Evolutionary conservation across 23 tunicate genomes (phyloP).

Genomic region (Botrylloides violaceus): DNA sequence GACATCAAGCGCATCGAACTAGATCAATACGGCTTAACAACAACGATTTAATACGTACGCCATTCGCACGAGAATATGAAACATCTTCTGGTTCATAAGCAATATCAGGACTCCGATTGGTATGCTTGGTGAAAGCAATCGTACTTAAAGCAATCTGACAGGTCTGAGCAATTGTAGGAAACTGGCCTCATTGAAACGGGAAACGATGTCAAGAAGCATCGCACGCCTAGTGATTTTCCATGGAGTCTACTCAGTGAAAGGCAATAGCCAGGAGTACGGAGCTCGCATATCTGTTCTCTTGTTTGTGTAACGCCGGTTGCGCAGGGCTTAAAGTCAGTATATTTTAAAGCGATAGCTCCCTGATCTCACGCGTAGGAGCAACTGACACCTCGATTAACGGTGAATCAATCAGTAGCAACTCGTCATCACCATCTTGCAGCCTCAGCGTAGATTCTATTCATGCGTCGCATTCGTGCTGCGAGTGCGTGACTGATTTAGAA

Average conservation of each 20-base stretch:
- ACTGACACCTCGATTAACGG: background rate
- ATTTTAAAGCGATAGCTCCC: background rate
- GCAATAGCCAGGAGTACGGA: background rate
- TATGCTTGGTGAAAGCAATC: background rate
- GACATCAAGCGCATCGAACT: conserved; percentile 1
- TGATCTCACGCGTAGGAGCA: background rate
- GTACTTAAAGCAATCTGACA: background rate
- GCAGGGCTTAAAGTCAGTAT: background rate
- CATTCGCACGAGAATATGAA: background rate
- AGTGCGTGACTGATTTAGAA: background rate
- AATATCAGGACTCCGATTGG: background rate
- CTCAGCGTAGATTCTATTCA: background rate
- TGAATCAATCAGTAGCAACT: background rate
- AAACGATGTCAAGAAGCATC: background rate
- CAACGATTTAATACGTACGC: background rate
- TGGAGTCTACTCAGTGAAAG: background rate
- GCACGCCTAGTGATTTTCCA: conserved; percentile 4
- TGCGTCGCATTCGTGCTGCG: conserved; percentile 1
- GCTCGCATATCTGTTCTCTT: background rate
- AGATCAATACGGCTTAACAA: background rate
- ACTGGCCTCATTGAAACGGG: conserved; percentile 1
- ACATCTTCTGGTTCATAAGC: background rate
- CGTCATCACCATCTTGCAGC: conserved; percentile 1
- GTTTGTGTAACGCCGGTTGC: background rate
- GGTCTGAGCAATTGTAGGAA: background rate